Evolutionary conservation across 2,113 vertebrate genomes (phyloP).

Genomic region (Kobus ellipsiprymnus): DNA sequence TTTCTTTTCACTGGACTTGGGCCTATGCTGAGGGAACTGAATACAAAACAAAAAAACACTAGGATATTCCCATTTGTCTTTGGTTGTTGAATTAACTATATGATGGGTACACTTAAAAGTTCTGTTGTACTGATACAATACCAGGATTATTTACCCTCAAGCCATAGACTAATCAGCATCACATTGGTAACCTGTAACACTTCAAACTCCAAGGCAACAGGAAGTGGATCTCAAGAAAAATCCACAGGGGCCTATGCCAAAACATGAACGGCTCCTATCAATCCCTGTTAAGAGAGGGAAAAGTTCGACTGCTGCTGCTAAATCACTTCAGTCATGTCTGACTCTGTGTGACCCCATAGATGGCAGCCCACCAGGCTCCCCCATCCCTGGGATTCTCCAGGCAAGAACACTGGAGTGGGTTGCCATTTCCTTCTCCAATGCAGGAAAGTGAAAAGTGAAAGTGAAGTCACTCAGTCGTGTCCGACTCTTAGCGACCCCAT

Average conservation of each 20-base stretch:
- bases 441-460: too few species aligned
- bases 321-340: too few species aligned
- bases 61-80: not conserved
- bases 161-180: not conserved
- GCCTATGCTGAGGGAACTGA: not conserved
- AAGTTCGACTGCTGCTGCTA: not conserved
- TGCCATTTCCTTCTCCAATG: too few species aligned
- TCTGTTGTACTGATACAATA: not conserved
- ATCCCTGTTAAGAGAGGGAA: not conserved
- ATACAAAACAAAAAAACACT: not conserved
- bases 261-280: not conserved
- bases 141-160: not conserved
- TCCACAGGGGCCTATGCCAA: not conserved
- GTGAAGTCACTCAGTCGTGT: too few species aligned
- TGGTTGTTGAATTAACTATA: not conserved
- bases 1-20: not conserved
- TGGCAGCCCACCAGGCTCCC: too few species aligned
- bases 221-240: not conserved
- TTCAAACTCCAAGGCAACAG: not conserved
- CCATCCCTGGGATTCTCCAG: too few species aligned
- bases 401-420: too few species aligned
- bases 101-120: not conserved
- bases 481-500: too few species aligned
- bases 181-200: not conserved
- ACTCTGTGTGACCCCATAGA: too few species aligned